Conservation (phyloP, 2,113 vertebrate species). For the Saccopteryx leptura region DNA sequence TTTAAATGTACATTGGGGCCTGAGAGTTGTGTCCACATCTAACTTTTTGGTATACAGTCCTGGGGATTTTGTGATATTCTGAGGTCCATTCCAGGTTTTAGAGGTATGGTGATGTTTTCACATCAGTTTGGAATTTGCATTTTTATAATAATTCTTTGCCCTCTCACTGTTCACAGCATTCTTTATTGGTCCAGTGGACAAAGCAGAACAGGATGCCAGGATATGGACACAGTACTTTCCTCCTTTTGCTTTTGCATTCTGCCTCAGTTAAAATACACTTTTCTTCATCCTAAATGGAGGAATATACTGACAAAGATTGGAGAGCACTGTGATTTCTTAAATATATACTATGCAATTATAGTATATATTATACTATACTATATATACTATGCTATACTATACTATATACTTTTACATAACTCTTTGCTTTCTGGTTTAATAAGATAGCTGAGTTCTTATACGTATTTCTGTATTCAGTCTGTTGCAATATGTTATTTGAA, state of each 20-base stretch:
- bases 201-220: background rate
- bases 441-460: conserved; percentile 8
- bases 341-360: background rate
- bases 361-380: no score
- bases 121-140: conserved; percentile 36
- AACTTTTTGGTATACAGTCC: background rate
- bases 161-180: background rate
- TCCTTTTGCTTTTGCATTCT: background rate
- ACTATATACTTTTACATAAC: background rate
- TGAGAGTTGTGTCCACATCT: background rate
- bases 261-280: conserved; percentile 30
- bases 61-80: conserved; percentile 16
- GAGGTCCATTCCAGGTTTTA: background rate
- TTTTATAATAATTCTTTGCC: conserved; percentile 41
- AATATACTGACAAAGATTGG: background rate
- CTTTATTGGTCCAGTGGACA: background rate
- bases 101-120: conserved; percentile 4
- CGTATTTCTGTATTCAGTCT: background rate
- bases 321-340: conserved; percentile 5
- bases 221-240: background rate
- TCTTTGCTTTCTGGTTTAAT: conserved; percentile 17
- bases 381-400: background rate
- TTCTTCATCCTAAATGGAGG: background rate
- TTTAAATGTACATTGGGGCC: background rate
- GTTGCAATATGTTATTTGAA: background rate